Conservation (phyloP, 2,888 invertebrate species). For the Drosophila incognita region DNA sequence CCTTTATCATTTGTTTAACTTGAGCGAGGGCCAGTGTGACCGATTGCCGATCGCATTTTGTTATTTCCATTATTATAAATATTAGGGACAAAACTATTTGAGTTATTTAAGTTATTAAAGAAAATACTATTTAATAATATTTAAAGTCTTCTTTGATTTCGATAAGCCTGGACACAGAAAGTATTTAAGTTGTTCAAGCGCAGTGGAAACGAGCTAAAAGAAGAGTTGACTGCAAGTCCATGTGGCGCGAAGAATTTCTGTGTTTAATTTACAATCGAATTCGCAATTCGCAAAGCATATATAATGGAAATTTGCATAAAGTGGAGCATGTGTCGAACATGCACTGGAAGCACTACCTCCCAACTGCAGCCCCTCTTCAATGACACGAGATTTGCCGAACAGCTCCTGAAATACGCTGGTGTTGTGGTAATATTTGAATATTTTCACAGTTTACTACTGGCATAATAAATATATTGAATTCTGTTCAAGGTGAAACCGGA, state of each 20-base stretch:
- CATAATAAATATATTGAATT: not conserved
- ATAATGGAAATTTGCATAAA: slow-evolving; percentile 82
- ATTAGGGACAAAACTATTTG: not conserved
- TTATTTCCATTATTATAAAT: no score
- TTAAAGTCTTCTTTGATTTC: not conserved
- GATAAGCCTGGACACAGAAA: not conserved
- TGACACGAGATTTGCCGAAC: slow-evolving; percentile 42
- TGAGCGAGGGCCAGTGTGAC: no score
- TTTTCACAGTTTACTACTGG: not conserved
- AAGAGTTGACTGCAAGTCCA: not conserved
- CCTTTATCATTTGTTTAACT: no score
- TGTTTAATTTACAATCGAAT: not conserved
- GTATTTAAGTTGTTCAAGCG: not conserved
- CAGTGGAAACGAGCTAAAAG: not conserved
- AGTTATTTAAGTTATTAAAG: not conserved
- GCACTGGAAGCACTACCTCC: slow-evolving; percentile 47
- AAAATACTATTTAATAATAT: not conserved
- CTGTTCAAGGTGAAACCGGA: slow-evolving; percentile 59
- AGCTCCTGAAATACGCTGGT: slow-evolving; percentile 78
- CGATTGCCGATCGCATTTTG: no score
- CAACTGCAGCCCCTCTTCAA: slow-evolving; percentile 70
- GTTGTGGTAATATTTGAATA: slow-evolving; percentile 55
- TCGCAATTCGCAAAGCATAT: not conserved
- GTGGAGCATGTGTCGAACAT: slow-evolving; percentile 82
- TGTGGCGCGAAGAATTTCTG: slow-evolving; percentile 18